Percentiles rank a stretch among this genome's conserved stretches.
Evolutionary conservation across 2,888 invertebrate genomes (phyloP).

Genomic region (Eristalis arbustorum): DNA sequence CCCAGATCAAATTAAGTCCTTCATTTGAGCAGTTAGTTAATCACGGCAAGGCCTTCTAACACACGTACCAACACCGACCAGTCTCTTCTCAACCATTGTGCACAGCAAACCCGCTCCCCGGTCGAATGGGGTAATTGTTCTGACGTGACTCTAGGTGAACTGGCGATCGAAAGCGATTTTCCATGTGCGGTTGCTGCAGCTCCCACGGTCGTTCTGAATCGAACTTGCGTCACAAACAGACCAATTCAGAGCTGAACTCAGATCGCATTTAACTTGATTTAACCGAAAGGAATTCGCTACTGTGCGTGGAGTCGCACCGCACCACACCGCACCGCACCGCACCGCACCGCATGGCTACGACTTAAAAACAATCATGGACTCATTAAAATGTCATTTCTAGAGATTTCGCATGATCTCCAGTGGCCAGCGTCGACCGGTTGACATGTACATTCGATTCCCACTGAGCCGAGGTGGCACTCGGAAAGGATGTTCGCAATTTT

Average conservation of each 20-base stretch:
- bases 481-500: constrained; percentile 68
- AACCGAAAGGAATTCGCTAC: constrained; percentile 61
- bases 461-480: constrained; percentile 40
- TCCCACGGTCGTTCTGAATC: constrained; percentile 14
- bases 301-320: constrained; percentile 41
- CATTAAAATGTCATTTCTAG: constrained; percentile 67
- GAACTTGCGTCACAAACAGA: constrained; percentile 16
- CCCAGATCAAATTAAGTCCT: too few relatives aligned
- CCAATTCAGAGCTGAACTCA: constrained; percentile 55
- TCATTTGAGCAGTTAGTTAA: too few relatives aligned
- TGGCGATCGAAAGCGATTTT: constrained; percentile 28
- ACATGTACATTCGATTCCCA: constrained; percentile 58
- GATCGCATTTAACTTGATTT: constrained; percentile 59
- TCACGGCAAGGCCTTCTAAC: too few relatives aligned
- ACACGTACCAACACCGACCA: neutral
- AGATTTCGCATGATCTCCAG: constrained; percentile 58
- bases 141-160: constrained; percentile 37
- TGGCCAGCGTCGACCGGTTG: neutral
- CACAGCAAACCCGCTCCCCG: neutral
- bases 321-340: neutral
- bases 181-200: neutral
- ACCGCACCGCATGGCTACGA: neutral
- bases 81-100: constrained; percentile 4
- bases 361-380: constrained; percentile 51
- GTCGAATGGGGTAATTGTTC: constrained; percentile 30